Evolutionary conservation across 2,888 invertebrate species (phyloP).

Genomic region (Elgonia sp.): DNA sequence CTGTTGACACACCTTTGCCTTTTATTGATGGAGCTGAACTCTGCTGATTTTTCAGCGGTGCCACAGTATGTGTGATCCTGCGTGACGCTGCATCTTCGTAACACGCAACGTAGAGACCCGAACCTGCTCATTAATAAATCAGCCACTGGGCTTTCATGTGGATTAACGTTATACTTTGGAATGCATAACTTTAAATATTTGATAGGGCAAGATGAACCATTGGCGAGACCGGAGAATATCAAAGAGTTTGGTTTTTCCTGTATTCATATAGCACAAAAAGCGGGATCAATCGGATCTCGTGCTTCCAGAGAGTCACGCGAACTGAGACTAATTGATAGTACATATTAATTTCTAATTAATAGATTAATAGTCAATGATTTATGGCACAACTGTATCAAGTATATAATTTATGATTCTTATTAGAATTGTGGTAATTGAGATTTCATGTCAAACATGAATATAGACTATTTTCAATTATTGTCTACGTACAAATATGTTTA

Average conservation of each 20-base stretch:
- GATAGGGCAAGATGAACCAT: slow-evolving; percentile 16
- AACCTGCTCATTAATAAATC: slow-evolving; percentile 64
- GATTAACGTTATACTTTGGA: slow-evolving; percentile 50
- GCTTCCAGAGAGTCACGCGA: no score
- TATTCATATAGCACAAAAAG: no score
- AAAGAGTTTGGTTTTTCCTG: neutral
- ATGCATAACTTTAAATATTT: slow-evolving; percentile 39
- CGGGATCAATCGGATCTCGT: no score
- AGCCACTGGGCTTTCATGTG: slow-evolving; percentile 43
- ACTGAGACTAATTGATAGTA: no score
- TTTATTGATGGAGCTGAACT: slow-evolving; percentile 41
- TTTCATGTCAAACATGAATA: no score
- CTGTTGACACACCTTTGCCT: slow-evolving; percentile 58
- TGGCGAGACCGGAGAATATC: slow-evolving; percentile 5
- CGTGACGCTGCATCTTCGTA: slow-evolving; percentile 67
- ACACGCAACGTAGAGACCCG: slow-evolving; percentile 70
- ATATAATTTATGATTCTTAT: no score
- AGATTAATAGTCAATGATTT: no score
- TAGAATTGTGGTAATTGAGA: no score
- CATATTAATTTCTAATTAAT: no score
- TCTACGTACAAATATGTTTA: no score
- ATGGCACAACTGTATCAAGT: no score
- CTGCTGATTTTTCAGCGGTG: slow-evolving; percentile 51
- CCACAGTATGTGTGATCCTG: slow-evolving; percentile 26
- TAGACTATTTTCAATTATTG: no score